Evolutionary conservation across 2,797 vertebrate genomes (phyloP).

Genomic region (Sebastolobus alascanus): DNA sequence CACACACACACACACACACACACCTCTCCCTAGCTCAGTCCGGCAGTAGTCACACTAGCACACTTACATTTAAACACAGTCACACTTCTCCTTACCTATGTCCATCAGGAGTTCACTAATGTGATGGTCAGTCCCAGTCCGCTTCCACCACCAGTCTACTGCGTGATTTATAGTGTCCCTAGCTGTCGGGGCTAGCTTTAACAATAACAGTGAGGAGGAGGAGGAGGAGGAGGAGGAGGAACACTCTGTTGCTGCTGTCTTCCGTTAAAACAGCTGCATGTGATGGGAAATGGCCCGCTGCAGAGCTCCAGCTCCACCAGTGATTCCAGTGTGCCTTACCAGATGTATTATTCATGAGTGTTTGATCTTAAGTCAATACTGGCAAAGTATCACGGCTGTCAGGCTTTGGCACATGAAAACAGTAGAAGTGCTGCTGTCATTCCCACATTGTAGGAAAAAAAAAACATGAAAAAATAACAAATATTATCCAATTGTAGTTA

Average conservation of each 20-base stretch:
- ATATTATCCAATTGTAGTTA: conserved; percentile 22
- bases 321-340: conserved; percentile 29
- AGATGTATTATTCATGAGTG: conserved; percentile 66
- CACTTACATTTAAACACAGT: conserved; percentile 48
- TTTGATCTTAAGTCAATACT: conserved; percentile 51
- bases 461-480: conserved; percentile 2
- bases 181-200: conserved; percentile 16
- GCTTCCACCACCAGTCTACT: conserved; percentile 2
- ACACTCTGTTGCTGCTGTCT: conserved; percentile 25
- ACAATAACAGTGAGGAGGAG: conserved; percentile 10
- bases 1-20: conserved; percentile 15
- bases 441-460: conserved; percentile 21
- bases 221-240: conserved; percentile 2
- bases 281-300: conserved; percentile 40
- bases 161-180: conserved; percentile 30
- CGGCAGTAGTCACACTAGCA: neutral
- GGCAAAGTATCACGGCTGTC: conserved; percentile 20
- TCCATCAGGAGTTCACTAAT: conserved; percentile 49
- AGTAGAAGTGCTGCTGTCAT: conserved; percentile 10
- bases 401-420: conserved; percentile 17
- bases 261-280: conserved; percentile 55
- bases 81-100: conserved; percentile 35
- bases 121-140: conserved; percentile 36
- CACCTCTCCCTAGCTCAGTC: neutral
- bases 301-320: conserved; percentile 37